A percentile compares a stretch with the other conserved stretches of the same genome.
Conservation (phyloP, 2,797 vertebrate species). For the Australoheros facetus region DNA sequence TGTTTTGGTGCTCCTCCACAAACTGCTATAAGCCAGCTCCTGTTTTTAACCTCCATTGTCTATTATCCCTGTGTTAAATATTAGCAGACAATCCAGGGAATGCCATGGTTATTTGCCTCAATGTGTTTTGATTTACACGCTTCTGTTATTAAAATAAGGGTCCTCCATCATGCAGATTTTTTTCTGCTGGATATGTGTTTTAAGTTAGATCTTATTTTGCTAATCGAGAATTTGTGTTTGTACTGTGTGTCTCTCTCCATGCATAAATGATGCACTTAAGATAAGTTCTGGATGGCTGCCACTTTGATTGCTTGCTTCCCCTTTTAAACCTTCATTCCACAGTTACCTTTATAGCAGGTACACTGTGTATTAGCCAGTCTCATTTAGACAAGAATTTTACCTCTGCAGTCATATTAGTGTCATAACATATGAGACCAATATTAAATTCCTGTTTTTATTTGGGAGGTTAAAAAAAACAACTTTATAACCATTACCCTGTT, state of each 20-base stretch:
- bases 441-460: neutral
- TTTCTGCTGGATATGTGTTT: neutral
- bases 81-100: slow-evolving; percentile 42
- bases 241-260: neutral
- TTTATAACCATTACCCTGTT: slow-evolving; percentile 47
- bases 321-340: slow-evolving; percentile 18
- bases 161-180: neutral
- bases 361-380: neutral
- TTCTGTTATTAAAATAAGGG: slow-evolving; percentile 31
- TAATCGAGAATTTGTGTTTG: neutral
- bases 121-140: slow-evolving; percentile 15
- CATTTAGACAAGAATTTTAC: neutral
- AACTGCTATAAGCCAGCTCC: slow-evolving; percentile 3
- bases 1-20: slow-evolving; percentile 35
- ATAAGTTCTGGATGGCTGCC: neutral
- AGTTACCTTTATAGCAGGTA: slow-evolving; percentile 7
- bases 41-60: slow-evolving; percentile 39
- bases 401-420: neutral
- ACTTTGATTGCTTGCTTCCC: slow-evolving; percentile 21
- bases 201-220: neutral
- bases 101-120: slow-evolving; percentile 31
- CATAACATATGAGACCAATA: no score
- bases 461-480: neutral
- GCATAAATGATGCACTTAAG: neutral
- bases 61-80: slow-evolving; percentile 41